A percentile compares a stretch with the other conserved stretches of the same genome.
Evolutionary conservation across 2,113 vertebrate species (phyloP).

Genomic region (Megaceryle maxima): DNA sequence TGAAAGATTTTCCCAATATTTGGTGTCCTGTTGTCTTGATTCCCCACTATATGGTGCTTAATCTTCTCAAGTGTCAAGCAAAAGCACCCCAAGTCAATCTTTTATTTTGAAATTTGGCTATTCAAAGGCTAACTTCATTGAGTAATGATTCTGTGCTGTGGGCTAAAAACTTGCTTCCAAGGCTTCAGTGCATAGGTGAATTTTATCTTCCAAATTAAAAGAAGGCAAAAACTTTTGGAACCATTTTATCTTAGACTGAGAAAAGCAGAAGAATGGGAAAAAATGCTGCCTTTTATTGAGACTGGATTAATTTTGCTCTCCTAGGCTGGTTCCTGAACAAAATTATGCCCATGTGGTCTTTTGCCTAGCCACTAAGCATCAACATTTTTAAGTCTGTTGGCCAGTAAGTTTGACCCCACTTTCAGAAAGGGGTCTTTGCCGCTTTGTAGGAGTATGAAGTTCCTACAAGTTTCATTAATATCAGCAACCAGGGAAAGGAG

Average conservation of each 20-base stretch:
- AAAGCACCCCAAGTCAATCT: slow-evolving; percentile 9
- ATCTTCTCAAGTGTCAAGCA: slow-evolving; percentile 24
- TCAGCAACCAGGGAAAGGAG: neutral
- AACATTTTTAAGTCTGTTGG: neutral
- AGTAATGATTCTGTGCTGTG: slow-evolving; percentile 9
- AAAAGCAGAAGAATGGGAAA: neutral
- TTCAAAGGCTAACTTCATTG: neutral
- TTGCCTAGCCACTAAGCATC: neutral
- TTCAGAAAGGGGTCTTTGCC: neutral
- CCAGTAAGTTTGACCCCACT: neutral
- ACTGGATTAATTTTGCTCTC: neutral
- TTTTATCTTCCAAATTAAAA: neutral
- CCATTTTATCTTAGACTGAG: neutral
- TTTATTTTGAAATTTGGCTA: slow-evolving; percentile 39
- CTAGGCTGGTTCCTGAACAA: neutral
- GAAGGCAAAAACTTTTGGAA: neutral
- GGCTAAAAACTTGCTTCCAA: slow-evolving; percentile 6
- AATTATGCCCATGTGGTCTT: neutral
- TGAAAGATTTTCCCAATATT: neutral
- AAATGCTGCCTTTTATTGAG: neutral
- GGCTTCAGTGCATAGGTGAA: neutral
- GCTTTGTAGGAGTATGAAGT: neutral
- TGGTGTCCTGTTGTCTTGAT: slow-evolving; percentile 17
- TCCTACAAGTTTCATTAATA: neutral
- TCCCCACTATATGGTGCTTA: neutral